Conservation (phyloP, 2,888 invertebrate species). For the Panzeria rudis region DNA sequence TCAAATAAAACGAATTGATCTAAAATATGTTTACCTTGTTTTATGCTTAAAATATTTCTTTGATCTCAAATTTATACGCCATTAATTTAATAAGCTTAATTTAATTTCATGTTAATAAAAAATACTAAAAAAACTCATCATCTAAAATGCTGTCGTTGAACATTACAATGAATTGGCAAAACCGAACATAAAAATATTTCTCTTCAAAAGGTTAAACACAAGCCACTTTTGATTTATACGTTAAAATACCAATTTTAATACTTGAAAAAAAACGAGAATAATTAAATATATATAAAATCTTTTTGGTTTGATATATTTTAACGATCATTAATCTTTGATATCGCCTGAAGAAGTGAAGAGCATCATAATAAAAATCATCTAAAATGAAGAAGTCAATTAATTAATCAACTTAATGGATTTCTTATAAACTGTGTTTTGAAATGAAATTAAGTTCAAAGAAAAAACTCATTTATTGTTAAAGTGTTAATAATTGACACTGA, state of each 20-base stretch:
- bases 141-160: background rate
- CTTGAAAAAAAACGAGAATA: background rate
- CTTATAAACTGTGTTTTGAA: background rate
- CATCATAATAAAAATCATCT: background rate
- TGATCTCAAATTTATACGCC: too few species aligned
- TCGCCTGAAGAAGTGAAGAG: background rate
- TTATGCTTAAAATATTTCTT: too few species aligned
- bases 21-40: too few species aligned
- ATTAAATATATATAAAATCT: background rate
- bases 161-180: background rate
- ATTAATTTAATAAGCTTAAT: too few species aligned
- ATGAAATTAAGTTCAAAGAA: background rate
- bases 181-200: background rate
- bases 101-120: too few species aligned
- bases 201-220: background rate
- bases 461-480: background rate
- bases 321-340: slow-evolving; percentile 34
- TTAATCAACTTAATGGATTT: slow-evolving; percentile 26
- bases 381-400: slow-evolving; percentile 11
- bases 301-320: background rate
- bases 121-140: too few species aligned
- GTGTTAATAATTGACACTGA: background rate
- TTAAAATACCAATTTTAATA: background rate
- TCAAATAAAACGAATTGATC: too few species aligned
- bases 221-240: slow-evolving; percentile 8